phyloP scores from a whole-genome alignment of 2,113 vertebrate species.

The Lagenorhynchus albirostris region DNA sequence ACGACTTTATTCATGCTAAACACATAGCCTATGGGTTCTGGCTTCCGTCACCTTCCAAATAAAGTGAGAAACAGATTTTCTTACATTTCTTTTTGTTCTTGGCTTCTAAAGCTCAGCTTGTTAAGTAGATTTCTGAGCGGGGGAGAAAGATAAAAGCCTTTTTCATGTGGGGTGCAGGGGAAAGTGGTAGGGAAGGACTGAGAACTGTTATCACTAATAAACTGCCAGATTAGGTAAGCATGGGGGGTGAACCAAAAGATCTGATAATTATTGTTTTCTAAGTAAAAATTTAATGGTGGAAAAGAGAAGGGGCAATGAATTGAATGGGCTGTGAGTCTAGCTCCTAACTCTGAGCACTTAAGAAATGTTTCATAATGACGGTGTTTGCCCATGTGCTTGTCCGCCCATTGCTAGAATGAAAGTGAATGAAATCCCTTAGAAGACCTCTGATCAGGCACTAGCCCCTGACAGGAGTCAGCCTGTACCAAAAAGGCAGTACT shows the following conservation, averaged over 20 bases:
- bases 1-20: conserved; percentile 26
- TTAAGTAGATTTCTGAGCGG: conserved; percentile 43
- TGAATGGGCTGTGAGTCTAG: background rate
- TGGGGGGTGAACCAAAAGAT: background rate
- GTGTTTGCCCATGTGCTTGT: background rate
- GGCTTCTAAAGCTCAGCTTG: conserved; percentile 38
- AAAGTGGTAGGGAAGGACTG: background rate
- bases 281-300: conserved; percentile 7
- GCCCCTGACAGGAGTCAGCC: conserved; percentile 35
- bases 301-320: background rate
- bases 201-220: background rate
- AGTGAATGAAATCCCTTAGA: conserved; percentile 29
- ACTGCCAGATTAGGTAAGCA: conserved; percentile 32
- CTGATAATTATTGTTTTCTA: conserved; percentile 21
- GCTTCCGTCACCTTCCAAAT: conserved; percentile 41
- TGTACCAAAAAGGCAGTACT: background rate
- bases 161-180: background rate
- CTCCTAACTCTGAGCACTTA: conserved; percentile 4
- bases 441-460: conserved; percentile 58
- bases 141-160: conserved; percentile 44
- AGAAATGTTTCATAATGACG: conserved; percentile 9
- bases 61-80: conserved; percentile 38
- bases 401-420: conserved; percentile 21
- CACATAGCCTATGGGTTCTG: background rate
- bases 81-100: background rate